A percentile compares a stretch with the other conserved stretches of the same genome.
Conservation (phyloP, 2,797 vertebrate genomes). For the Esox lucius region DNA sequence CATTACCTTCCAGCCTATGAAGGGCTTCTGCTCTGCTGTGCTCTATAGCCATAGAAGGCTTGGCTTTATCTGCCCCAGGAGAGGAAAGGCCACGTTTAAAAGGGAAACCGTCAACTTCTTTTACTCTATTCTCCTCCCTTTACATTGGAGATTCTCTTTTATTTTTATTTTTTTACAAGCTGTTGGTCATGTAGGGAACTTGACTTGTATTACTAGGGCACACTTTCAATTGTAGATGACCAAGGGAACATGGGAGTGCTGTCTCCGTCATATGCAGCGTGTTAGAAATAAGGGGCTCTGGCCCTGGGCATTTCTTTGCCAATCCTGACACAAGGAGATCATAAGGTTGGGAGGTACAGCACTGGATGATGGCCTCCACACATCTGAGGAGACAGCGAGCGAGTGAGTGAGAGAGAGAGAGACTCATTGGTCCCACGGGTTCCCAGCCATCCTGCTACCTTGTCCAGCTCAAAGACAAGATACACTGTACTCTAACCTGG, state of each 20-base stretch:
- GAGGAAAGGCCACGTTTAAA: slow-evolving; percentile 45
- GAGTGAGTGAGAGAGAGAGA: not conserved
- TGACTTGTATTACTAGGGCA: slow-evolving; percentile 56
- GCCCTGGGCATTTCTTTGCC: slow-evolving; percentile 34
- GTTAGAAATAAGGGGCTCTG: slow-evolving; percentile 53
- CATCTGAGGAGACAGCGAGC: slow-evolving; percentile 48
- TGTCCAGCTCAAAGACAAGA: slow-evolving; percentile 7
- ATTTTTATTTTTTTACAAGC: slow-evolving; percentile 61
- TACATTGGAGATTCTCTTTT: slow-evolving; percentile 25
- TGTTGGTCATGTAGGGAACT: slow-evolving; percentile 56
- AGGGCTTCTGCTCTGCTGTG: slow-evolving; percentile 9
- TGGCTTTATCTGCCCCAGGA: slow-evolving; percentile 52
- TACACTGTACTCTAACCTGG: slow-evolving; percentile 12
- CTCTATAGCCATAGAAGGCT: slow-evolving; percentile 27
- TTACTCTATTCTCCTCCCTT: slow-evolving; percentile 32
- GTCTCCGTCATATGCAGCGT: slow-evolving; percentile 57
- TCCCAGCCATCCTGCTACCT: not conserved
- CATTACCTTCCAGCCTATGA: slow-evolving; percentile 42
- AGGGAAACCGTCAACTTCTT: slow-evolving; percentile 39
- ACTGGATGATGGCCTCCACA: slow-evolving; percentile 36
- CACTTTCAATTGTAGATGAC: slow-evolving; percentile 62
- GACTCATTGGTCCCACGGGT: not conserved
- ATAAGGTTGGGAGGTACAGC: slow-evolving; percentile 45
- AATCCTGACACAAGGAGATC: slow-evolving; percentile 27
- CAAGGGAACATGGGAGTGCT: slow-evolving; percentile 50